Evolutionary conservation across 2,113 vertebrate genomes (phyloP).

Genomic region (Dromiciops gliroides): DNA sequence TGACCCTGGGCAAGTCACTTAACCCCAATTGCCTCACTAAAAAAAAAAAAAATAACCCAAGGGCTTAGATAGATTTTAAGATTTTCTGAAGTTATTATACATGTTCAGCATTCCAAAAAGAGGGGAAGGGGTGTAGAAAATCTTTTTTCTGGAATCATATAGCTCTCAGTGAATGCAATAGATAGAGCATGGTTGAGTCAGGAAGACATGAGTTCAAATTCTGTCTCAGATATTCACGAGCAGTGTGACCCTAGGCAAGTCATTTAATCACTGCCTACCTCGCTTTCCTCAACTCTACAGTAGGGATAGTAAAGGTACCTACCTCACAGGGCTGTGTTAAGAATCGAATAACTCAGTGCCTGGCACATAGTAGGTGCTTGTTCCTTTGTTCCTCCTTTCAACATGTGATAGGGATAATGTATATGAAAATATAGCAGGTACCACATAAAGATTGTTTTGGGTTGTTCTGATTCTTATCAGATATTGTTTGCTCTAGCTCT

Average conservation of each 20-base stretch:
- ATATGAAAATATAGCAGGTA: background rate
- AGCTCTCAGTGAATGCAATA: background rate
- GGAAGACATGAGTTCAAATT: too few relatives aligned
- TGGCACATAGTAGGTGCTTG: background rate
- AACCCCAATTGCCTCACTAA: too few relatives aligned
- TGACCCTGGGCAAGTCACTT: too few relatives aligned
- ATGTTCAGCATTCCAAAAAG: constrained; percentile 22
- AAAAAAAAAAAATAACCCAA: constrained; percentile 30
- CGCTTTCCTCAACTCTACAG: background rate
- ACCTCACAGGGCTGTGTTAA: background rate
- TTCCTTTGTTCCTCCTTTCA: background rate
- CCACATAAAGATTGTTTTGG: background rate
- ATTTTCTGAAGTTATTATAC: background rate
- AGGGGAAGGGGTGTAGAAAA: background rate
- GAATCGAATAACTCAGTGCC: background rate
- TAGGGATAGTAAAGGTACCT: background rate
- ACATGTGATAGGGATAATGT: background rate
- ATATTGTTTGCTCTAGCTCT: background rate
- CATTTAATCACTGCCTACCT: background rate
- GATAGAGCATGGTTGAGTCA: too few relatives aligned
- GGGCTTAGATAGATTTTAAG: background rate
- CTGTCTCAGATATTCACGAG: too few relatives aligned
- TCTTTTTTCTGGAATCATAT: background rate
- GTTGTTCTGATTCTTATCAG: background rate
- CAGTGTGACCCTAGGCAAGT: background rate